phyloP scores from a whole-genome alignment of 2,888 invertebrate genomes.

The Drosophila diplacantha region DNA sequence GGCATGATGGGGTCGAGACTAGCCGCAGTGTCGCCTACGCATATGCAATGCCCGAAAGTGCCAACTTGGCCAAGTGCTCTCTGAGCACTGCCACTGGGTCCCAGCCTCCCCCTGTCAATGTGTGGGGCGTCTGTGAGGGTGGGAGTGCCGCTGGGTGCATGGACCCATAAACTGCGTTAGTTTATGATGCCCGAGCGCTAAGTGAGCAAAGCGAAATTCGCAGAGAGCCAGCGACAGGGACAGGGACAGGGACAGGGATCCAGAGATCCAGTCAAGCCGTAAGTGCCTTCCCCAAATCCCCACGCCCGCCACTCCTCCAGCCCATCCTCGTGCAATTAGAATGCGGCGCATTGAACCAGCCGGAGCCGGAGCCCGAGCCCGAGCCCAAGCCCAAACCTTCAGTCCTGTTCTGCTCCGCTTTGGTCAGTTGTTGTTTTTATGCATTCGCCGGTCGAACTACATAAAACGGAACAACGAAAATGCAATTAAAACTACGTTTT shows the following conservation, averaged over 20 bases:
- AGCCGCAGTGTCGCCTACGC: slow-evolving; percentile 68
- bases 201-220: slow-evolving; percentile 47
- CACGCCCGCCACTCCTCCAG: neutral
- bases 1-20: slow-evolving; percentile 37
- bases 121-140: neutral
- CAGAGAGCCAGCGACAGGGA: slow-evolving; percentile 40
- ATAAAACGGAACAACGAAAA: slow-evolving; percentile 77
- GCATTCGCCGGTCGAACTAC: slow-evolving; percentile 72
- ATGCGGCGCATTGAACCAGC: slow-evolving; percentile 66
- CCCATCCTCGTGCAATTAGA: slow-evolving; percentile 57
- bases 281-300: slow-evolving; percentile 62
- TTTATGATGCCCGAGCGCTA: slow-evolving; percentile 63
- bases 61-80: slow-evolving; percentile 49
- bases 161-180: slow-evolving; percentile 69
- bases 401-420: slow-evolving; percentile 10
- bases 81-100: slow-evolving; percentile 2
- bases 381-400: slow-evolving; percentile 24
- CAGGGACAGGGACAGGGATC: slow-evolving; percentile 39
- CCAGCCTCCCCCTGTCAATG: neutral
- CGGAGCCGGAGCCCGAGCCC: neutral
- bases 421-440: slow-evolving; percentile 66
- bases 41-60: slow-evolving; percentile 71
- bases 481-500: slow-evolving; percentile 78
- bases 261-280: slow-evolving; percentile 53
- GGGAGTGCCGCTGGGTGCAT: slow-evolving; percentile 56